Conservation (phyloP, 2,113 vertebrate species). For the Ptyas mucosa region DNA sequence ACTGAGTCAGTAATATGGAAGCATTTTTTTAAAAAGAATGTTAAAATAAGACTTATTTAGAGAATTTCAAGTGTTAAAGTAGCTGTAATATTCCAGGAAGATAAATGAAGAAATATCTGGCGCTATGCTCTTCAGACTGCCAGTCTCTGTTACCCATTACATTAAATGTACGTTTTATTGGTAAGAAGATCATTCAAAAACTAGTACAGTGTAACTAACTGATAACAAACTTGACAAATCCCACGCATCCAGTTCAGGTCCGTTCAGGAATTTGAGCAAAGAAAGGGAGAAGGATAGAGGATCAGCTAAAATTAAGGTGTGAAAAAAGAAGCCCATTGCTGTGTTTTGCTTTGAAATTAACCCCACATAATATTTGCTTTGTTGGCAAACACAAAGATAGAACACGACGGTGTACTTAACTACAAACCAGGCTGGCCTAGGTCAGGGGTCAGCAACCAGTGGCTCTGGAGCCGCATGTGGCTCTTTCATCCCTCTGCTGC, state of each 20-base stretch:
- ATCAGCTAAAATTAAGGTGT: neutral
- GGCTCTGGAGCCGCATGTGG: too few relatives aligned
- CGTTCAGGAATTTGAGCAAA: neutral
- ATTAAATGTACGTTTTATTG: neutral
- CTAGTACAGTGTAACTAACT: neutral
- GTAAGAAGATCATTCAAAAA: neutral
- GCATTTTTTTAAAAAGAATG: neutral
- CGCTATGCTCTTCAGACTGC: neutral
- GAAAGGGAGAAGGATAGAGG: neutral
- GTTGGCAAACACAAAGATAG: constrained; percentile 11
- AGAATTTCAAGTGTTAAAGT: neutral
- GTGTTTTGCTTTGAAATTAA: neutral
- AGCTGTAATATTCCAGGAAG: neutral
- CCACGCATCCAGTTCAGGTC: neutral
- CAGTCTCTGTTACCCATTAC: neutral
- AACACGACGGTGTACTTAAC: neutral
- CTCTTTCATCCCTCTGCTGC: too few relatives aligned
- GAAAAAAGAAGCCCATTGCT: neutral
- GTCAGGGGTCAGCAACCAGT: too few relatives aligned
- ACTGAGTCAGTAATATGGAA: neutral
- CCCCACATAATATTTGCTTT: accelerated
- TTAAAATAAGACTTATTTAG: neutral
- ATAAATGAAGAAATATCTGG: neutral
- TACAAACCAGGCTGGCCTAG: neutral
- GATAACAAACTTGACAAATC: neutral